Evolutionary conservation across 2,113 vertebrate genomes (phyloP).

Genomic region (Lagopus leucura): DNA sequence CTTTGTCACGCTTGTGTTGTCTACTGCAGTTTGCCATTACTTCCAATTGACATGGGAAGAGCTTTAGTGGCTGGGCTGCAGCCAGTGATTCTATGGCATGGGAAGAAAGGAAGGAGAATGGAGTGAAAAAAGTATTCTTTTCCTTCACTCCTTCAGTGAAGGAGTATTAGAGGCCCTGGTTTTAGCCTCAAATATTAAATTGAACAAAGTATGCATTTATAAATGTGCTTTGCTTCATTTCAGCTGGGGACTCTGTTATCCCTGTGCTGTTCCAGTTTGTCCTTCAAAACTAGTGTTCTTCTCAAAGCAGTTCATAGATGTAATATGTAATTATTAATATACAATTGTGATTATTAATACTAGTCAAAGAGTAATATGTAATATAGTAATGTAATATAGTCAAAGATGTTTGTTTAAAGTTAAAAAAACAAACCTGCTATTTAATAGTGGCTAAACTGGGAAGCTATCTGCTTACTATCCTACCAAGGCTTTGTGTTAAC

Average conservation of each 20-base stretch:
- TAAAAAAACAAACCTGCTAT: background rate
- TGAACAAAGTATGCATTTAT: conserved; percentile 62
- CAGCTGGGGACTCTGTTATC: conserved; percentile 2
- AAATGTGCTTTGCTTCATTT: conserved; percentile 73
- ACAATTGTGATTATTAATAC: no score
- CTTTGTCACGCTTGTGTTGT: background rate
- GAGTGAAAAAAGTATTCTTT: background rate
- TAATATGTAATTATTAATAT: no score
- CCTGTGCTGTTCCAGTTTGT: background rate
- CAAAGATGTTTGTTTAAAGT: background rate
- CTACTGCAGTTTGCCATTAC: background rate
- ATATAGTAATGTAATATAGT: background rate
- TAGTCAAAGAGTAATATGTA: no score
- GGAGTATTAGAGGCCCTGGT: background rate
- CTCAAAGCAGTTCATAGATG: background rate
- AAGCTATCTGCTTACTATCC: background rate
- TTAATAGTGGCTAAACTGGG: background rate
- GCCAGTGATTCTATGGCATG: background rate
- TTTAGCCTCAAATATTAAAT: conserved; percentile 76
- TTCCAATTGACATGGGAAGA: background rate
- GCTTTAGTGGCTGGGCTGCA: background rate
- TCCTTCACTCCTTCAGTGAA: no score
- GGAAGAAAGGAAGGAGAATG: background rate
- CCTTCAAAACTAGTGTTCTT: background rate
- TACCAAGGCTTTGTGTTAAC: background rate